A percentile compares a stretch with the other conserved stretches of the same genome.
Evolutionary conservation across 1,140 invertebrate species (phyloP).

Genomic region (Drosophila parabipectinata): DNA sequence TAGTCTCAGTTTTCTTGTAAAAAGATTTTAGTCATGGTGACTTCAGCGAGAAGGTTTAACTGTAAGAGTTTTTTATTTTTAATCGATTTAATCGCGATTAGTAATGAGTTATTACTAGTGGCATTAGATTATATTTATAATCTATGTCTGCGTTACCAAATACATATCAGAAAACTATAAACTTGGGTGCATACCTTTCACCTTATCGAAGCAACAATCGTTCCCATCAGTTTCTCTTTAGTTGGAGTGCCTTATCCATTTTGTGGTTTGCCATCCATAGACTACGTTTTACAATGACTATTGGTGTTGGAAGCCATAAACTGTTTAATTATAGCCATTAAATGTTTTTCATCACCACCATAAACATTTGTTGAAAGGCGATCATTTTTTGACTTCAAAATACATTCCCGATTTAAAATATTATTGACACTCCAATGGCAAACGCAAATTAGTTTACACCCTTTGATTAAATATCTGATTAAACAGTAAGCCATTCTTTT

Average conservation of each 20-base stretch:
- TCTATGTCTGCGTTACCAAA: not conserved
- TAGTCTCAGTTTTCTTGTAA: not conserved
- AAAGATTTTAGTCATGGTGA: not conserved
- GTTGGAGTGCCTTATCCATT: not conserved
- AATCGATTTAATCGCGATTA: not conserved
- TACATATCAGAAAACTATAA: not conserved
- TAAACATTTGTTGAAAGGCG: not conserved
- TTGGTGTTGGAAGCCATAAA: constrained; percentile 2
- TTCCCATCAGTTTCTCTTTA: not conserved
- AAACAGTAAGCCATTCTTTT: no score
- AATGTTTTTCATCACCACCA: not conserved
- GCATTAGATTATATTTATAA: not conserved
- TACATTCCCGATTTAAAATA: not conserved
- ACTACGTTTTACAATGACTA: constrained; percentile 15
- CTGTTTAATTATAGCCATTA: constrained; percentile 1
- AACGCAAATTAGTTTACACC: no score
- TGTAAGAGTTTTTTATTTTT: not conserved
- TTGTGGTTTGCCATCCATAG: constrained; percentile 5
- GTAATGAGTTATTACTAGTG: not conserved
- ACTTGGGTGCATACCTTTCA: not conserved
- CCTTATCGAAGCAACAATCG: constrained; percentile 1
- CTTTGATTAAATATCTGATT: no score
- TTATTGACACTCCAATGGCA: no score
- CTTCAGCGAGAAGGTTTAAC: not conserved
- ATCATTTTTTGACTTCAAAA: not conserved